Base-by-base conservation (phyloP, 2,888 invertebrate genomes). In the Plebejus melissa region DNA sequence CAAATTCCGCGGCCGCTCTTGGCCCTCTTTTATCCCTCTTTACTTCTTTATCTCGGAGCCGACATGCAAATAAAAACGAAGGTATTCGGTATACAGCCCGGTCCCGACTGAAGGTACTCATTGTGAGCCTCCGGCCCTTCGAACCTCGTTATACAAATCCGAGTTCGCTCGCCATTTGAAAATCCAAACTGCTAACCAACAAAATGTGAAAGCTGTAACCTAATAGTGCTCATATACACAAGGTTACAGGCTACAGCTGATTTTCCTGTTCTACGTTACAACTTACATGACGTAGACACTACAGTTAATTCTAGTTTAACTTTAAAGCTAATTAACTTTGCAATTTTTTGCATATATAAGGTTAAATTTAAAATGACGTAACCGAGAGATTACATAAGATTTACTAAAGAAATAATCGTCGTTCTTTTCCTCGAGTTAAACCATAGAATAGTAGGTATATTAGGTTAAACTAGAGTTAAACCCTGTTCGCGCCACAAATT, bases 1-100 rank as follows among this genome's bases (percentile, higher is more conserved):
- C 91, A 92, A 93, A 93, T 93, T 88, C 84, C 82, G 90, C 91
- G 89, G 89, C 88, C 90, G 91, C 90, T 90, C 90, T 90, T 86
- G 85, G 90, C 89, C 88, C 83, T 88, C 87, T 88, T 90, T 91
- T 90, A 86, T 86, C 87, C 87, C 84, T 87, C 83, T 85, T 86
- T 86, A 83, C 85, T 85, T 87, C 87, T 93, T 93, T 93, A 91
- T 91, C 91, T 91, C 87, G 84, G 83, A 87, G 89, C 93, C 91
- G 91, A 88, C 90, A 90, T 87, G 89, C 88, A 89, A 91, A 92
- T 89, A 81, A 86, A 86, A 87, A 88, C 85, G 83, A 88, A 87
- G 90, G 88, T 90, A 88, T 90, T 90, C 88, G 87, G 90, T 90
- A 90, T 89, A 87, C 87, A 85, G 85, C 86, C 85, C 84, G 83